phyloP scores from a whole-genome alignment of 2,797 vertebrate genomes.

The Rhabdophis nuchalis region DNA sequence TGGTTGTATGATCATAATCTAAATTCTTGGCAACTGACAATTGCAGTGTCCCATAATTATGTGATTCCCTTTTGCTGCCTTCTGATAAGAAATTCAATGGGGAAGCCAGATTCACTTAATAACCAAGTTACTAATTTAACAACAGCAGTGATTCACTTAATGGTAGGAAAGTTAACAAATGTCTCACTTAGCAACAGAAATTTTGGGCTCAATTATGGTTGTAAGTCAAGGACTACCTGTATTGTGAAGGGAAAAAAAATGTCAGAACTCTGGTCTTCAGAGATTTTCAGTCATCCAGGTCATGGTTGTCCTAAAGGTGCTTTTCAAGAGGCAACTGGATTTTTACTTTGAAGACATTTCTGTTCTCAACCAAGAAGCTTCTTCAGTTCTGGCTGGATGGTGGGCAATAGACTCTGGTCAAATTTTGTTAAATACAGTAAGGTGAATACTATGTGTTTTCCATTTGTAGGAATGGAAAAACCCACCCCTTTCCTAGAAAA shows the following conservation, averaged over 20 bases:
- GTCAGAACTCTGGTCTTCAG: neutral
- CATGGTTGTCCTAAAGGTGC: too few relatives aligned
- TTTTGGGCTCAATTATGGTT: neutral
- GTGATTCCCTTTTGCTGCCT: neutral
- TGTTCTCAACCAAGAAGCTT: neutral
- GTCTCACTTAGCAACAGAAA: neutral
- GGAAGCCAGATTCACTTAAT: neutral
- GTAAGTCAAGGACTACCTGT: neutral
- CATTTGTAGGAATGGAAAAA: too few relatives aligned
- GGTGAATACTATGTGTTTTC: neutral
- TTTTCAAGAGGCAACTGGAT: too few relatives aligned
- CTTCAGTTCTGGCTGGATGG: too few relatives aligned
- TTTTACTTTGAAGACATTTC: too few relatives aligned
- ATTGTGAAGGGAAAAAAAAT: neutral
- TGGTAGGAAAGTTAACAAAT: too few relatives aligned
- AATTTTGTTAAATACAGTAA: neutral
- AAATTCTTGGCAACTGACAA: neutral
- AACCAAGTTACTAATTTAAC: neutral
- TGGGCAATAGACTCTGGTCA: neutral
- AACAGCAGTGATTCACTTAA: neutral
- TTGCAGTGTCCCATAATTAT: neutral
- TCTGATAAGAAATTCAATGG: neutral
- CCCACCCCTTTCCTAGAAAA: too few relatives aligned
- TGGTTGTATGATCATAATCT: neutral
- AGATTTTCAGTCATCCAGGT: too few relatives aligned